Base-by-base conservation (phyloP, 2,888 invertebrate species). In the Quadriops clusia region DNA sequence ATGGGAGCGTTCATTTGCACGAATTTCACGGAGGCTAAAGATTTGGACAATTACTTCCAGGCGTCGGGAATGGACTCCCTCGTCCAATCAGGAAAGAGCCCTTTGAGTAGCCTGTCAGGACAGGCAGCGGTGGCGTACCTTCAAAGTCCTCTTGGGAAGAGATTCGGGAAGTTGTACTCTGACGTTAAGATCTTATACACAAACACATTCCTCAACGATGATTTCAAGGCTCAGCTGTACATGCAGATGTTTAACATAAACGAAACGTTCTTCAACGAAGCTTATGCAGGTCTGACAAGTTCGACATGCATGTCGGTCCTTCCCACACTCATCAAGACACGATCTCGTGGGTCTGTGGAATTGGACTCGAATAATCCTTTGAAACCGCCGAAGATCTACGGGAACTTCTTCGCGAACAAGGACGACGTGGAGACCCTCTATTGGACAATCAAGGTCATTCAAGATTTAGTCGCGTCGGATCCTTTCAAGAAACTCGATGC, bases 401-500 rank as follows among this genome's bases (percentile, higher is more conserved):
- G 84, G 0, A 81, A 85, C 45, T 89, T 86, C 53, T 67, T 84
- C 38, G 64, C 67, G 1, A 65, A 77, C 44, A 66, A 66, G 2
- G 51, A 68, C 10, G 67, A 84, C 44, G 56, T 71, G 1, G 64
- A 67, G 11, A 70, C 70, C 2, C 55, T 75, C 20, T 54, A 76
- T 3, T 65, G 67, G 10, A 65, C 70, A 0, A 70, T 77, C 20
- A 74, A 78, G 41, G 68, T 52, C 34, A 51, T 70, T 1, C 67
- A 75, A 34, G 58, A 62, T 12, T 50, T 78, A 9, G 61, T 64
- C 1, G 47, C 64, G 21, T 72, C 72, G 5, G 62, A 64, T 3
- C 67, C 74, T 0, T 70, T 79, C 52, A 65, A 68, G 44, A 60
- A 58, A 10, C 65, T 67, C 17, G 72, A 71, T 1, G 60, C 74